Evolutionary conservation across 2,888 invertebrate genomes (phyloP).

Genomic region (Ellobium chinense): DNA sequence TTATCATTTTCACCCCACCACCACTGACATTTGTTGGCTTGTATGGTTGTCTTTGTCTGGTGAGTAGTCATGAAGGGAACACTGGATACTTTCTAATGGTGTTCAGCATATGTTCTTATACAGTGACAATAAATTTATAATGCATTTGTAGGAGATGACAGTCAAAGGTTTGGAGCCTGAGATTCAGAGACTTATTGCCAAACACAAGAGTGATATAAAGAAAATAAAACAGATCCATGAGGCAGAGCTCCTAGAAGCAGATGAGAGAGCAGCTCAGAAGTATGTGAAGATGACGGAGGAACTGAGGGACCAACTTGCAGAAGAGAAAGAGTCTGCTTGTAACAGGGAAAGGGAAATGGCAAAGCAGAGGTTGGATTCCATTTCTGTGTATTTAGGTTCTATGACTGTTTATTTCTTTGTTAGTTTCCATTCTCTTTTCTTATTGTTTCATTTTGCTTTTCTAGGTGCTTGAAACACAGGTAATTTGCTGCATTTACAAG

Average conservation of each 20-base stretch:
- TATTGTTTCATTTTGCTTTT: too few relatives aligned
- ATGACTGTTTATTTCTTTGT: too few relatives aligned
- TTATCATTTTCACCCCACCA: too few relatives aligned
- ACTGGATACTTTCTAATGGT: too few relatives aligned
- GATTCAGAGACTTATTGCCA: conserved; percentile 78
- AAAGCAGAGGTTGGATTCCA: conserved; percentile 71
- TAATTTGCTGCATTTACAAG: too few relatives aligned
- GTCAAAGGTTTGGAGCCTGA: conserved; percentile 79
- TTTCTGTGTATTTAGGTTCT: not conserved
- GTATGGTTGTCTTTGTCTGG: too few relatives aligned
- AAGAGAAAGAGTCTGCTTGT: conserved; percentile 78
- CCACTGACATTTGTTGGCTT: too few relatives aligned
- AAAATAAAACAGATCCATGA: conserved; percentile 78
- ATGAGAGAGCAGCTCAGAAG: conserved; percentile 77
- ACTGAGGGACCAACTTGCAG: conserved; percentile 77
- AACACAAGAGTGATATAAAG: conserved; percentile 78
- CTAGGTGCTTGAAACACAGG: too few relatives aligned
- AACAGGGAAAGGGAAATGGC: conserved; percentile 77
- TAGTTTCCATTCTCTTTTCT: too few relatives aligned
- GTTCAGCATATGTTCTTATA: too few relatives aligned
- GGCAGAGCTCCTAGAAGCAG: conserved; percentile 77
- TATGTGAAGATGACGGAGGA: conserved; percentile 78
- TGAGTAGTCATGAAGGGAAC: too few relatives aligned
- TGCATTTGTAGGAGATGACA: conserved; percentile 79
- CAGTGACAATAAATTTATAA: too few relatives aligned